These are phyloP conservation scores for Lagorchestes hirsutus DNA, from an alignment of 2,797 vertebrate genomes.

Conservation along the genomic window DNA sequence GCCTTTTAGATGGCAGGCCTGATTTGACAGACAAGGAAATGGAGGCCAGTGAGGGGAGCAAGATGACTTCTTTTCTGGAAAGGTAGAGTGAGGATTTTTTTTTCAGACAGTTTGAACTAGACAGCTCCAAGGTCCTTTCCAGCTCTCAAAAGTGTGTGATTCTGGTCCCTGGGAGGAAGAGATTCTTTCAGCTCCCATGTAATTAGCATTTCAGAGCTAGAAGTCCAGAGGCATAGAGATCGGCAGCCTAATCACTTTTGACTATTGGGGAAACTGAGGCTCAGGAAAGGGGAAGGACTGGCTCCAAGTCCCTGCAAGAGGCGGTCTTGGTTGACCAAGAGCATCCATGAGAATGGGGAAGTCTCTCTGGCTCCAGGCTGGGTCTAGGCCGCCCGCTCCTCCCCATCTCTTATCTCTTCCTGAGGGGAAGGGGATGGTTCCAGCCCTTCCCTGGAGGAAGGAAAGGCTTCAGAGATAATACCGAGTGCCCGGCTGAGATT, in stretches of 20 bases:
- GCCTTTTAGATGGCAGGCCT: neutral
- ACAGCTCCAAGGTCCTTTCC: neutral
- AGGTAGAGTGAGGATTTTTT: neutral
- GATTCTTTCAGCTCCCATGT: neutral
- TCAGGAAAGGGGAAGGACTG: neutral
- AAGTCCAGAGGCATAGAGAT: no score
- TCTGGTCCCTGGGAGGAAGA: neutral
- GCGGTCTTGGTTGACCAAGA: neutral
- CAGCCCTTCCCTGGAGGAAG: neutral
- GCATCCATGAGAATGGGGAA: neutral
- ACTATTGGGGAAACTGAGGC: no score
- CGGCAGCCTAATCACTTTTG: no score
- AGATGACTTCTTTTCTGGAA: neutral
- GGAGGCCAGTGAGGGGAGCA: neutral
- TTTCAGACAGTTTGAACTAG: neutral
- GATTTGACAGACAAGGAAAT: neutral
- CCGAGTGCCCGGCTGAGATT: neutral
- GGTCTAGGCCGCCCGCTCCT: neutral
- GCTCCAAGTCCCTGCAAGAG: neutral
- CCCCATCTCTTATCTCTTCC: neutral
- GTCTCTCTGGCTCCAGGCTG: neutral
- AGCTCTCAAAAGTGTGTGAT: neutral
- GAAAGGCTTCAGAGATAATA: neutral
- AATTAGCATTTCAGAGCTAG: neutral
- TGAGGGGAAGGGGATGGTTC: neutral